Evolutionary conservation across 2,888 invertebrate genomes (phyloP), one percentile per base, ranked within the genome.

Genomic region (Villa cingulata): DNA sequence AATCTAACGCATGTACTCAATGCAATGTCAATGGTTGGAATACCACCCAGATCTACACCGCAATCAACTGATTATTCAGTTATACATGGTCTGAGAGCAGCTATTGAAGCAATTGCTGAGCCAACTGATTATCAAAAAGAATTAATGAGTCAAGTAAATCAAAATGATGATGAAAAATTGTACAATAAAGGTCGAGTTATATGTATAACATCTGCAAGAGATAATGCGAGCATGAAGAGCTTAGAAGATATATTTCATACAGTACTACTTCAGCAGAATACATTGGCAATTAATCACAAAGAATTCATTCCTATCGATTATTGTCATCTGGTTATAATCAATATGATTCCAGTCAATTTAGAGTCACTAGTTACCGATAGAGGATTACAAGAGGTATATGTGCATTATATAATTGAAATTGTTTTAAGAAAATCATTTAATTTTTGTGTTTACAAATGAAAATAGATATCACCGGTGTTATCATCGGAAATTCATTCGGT

Each of bases 281-380:
- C 79, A 57, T 62, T 77, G 29, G 79, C 80, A 5, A 64, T 73
- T 2, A 70, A 73, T 1, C 74, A 78, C 4, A 80, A 81, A 54
- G 74, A 76, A 57, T 70, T 82, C 43, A 70, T 91, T 52, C 76
- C 81, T 1, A 81, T 95, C 52, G 82, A 89, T 62, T 83, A 87
- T 65, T 91, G 91, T 60, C 91, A 95, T 66, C 72, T 96, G 57
- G 86, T 92, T 0, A 80, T 95, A 48, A 77, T 96, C 36, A 92
- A 94, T 67, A 81, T 91, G 12, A 86, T 83, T 55, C 91, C 94
- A 1, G 77, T 86, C 53, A 86, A 83, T 55, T 78, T 82, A 32
- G 85, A 86, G 45, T 80, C 83, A 1, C 75, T 80, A 63, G 85
- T 92, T 10, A 81, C 78, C 32, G 82, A 81, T 62, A 83, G 85